Conservation (phyloP, 2,797 vertebrate genomes). For the Ctenochaetus hawaiiensis region DNA sequence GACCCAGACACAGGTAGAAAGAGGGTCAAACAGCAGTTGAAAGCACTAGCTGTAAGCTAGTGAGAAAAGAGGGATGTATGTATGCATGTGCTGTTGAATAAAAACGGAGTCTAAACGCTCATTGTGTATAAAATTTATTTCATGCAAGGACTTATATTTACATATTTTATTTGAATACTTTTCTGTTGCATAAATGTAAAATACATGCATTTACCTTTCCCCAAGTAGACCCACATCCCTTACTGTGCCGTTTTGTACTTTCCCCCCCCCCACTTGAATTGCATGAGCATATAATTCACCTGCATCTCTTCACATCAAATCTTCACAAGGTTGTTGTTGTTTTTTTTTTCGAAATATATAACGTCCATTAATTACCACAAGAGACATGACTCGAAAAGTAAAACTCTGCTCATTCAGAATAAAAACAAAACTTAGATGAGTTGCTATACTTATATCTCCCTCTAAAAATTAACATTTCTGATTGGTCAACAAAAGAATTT, state of each 20-base stretch:
- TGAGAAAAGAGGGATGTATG: slow-evolving; percentile 70
- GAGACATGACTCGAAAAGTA: slow-evolving; percentile 81
- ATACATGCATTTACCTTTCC: slow-evolving; percentile 98
- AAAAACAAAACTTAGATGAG: slow-evolving; percentile 71
- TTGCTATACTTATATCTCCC: slow-evolving; percentile 67
- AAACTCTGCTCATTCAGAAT: slow-evolving; percentile 77
- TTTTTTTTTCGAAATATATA: slow-evolving; percentile 66
- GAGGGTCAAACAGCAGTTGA: slow-evolving; percentile 75
- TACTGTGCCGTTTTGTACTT: slow-evolving; percentile 55
- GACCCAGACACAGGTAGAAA: slow-evolving; percentile 57
- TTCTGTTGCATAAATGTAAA: slow-evolving; percentile 96
- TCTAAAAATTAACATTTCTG: slow-evolving; percentile 63
- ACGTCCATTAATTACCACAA: slow-evolving; percentile 92
- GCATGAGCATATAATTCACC: slow-evolving; percentile 80
- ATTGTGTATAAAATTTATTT: slow-evolving; percentile 99
- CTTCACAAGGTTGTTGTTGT: slow-evolving; percentile 81
- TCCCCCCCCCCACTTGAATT: slow-evolving; percentile 69
- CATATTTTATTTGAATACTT: slow-evolving; percentile 87
- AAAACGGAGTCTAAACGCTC: slow-evolving; percentile 87
- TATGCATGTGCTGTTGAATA: slow-evolving; percentile 85
- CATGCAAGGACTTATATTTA: slow-evolving; percentile 95
- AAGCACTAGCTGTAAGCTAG: slow-evolving; percentile 60
- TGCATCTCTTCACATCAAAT: slow-evolving; percentile 86
- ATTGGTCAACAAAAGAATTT: slow-evolving; percentile 68
- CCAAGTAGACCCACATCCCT: slow-evolving; percentile 89